A percentile compares a stretch with the other conserved stretches of the same genome.
Evolutionary conservation across 2,113 vertebrate species (phyloP).

Genomic region (Sporophila hypoxantha): DNA sequence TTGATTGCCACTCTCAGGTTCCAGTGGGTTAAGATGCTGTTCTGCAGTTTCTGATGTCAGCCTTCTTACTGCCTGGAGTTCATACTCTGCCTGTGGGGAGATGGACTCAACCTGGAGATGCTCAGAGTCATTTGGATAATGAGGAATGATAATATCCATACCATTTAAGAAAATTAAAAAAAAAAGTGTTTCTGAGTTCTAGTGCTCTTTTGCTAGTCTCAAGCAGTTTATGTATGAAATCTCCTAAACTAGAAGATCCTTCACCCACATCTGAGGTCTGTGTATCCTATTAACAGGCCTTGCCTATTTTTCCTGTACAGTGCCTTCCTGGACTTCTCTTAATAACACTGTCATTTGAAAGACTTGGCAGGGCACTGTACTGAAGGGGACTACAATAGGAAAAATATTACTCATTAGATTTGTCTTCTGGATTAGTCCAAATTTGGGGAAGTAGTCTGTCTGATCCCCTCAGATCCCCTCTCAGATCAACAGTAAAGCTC

Average conservation of each 20-base stretch:
- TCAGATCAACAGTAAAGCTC: background rate
- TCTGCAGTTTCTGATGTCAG: background rate
- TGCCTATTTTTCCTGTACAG: background rate
- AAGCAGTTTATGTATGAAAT: background rate
- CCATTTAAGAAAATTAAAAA: background rate
- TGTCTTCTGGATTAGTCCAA: background rate
- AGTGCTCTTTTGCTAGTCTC: background rate
- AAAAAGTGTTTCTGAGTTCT: background rate
- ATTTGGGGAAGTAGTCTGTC: background rate
- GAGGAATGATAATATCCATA: rapidly evolving
- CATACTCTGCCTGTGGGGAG: background rate
- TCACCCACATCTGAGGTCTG: background rate
- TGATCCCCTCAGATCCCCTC: background rate
- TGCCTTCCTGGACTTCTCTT: background rate
- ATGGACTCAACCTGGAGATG: background rate
- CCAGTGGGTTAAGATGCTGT: background rate
- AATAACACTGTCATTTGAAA: background rate
- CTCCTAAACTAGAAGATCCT: background rate
- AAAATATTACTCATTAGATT: background rate
- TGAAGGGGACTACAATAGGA: background rate
- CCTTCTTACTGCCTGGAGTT: background rate
- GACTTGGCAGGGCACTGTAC: background rate
- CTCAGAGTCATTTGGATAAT: background rate
- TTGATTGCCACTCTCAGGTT: background rate
- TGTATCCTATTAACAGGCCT: background rate